Percentiles rank a stretch among this genome's conserved stretches.
Evolutionary conservation across 2,113 vertebrate genomes (phyloP).

Genomic region (Penelope pileata): DNA sequence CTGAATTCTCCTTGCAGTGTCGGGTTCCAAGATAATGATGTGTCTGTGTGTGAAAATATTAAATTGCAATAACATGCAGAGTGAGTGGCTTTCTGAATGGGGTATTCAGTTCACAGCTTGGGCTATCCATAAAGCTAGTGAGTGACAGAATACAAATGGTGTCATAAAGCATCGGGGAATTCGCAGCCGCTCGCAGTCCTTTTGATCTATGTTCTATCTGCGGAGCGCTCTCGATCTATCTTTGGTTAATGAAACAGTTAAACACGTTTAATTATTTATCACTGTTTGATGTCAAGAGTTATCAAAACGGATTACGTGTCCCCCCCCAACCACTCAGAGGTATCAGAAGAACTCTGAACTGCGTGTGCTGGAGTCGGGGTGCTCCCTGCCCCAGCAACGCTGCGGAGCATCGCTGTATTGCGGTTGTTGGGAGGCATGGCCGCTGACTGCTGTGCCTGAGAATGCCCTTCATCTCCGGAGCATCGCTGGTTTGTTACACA

Average conservation of each 20-base stretch:
- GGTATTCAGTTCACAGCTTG: slow-evolving; percentile 87
- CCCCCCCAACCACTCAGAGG: background rate
- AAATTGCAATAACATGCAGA: slow-evolving; percentile 96
- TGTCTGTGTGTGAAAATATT: slow-evolving; percentile 98
- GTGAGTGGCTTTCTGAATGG: slow-evolving; percentile 88
- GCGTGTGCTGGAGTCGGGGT: background rate
- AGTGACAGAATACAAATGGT: slow-evolving; percentile 96
- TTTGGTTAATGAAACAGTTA: slow-evolving; percentile 56
- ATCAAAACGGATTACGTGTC: slow-evolving; percentile 28
- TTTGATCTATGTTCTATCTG: slow-evolving; percentile 40
- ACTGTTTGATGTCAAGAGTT: slow-evolving; percentile 57
- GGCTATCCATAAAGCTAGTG: slow-evolving; percentile 80
- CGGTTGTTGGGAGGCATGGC: background rate
- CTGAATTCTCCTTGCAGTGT: slow-evolving; percentile 86
- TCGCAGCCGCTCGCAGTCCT: slow-evolving; percentile 33
- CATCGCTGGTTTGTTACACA: background rate
- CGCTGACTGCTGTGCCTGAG: background rate
- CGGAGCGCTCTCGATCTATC: background rate
- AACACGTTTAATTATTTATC: slow-evolving; percentile 68
- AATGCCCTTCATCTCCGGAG: background rate
- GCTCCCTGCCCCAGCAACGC: background rate
- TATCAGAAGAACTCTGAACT: background rate
- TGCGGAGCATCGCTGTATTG: background rate
- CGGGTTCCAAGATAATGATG: slow-evolving; percentile 93
- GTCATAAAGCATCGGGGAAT: slow-evolving; percentile 71